phyloP scores from a whole-genome alignment of 2,113 vertebrate genomes.

The Tyrannus savana region DNA sequence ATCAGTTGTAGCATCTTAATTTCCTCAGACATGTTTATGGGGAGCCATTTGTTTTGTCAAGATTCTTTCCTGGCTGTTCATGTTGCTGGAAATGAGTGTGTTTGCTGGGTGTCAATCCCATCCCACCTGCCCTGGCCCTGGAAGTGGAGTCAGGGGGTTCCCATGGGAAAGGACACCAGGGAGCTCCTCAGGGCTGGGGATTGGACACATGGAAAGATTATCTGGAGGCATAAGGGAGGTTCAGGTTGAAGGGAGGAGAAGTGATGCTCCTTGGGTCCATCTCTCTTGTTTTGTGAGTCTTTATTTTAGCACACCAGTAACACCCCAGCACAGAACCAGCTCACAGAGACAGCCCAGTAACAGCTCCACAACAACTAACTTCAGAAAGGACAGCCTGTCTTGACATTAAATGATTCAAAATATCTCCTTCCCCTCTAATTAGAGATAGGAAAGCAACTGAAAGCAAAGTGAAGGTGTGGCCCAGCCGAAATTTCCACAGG shows the following conservation, averaged over 20 bases:
- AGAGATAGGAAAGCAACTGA: background rate
- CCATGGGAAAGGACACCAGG: fast-evolving
- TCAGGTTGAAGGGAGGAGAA: background rate
- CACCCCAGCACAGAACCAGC: conserved; percentile 36
- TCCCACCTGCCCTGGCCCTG: background rate
- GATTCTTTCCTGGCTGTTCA: conserved; percentile 29
- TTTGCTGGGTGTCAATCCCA: background rate
- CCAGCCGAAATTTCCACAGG: fast-evolving
- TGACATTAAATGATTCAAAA: conserved; percentile 3
- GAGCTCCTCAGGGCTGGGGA: background rate
- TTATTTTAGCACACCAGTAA: conserved; percentile 57
- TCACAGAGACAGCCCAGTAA: conserved; percentile 50
- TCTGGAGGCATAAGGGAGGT: background rate
- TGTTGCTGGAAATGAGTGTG: conserved; percentile 9
- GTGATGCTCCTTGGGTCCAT: background rate
- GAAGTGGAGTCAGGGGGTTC: fast-evolving
- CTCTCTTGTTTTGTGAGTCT: conserved; percentile 27
- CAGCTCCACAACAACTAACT: conserved; percentile 46
- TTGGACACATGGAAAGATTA: fast-evolving
- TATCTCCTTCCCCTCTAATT: background rate
- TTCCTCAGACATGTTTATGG: conserved; percentile 71
- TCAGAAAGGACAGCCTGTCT: background rate
- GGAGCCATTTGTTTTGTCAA: conserved; percentile 56
- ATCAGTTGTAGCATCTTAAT: conserved; percentile 71
- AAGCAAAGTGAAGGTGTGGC: background rate